These are phyloP conservation scores for Rhinella marina DNA, from an alignment of 2,797 vertebrate species.

Conservation along the genomic window DNA sequence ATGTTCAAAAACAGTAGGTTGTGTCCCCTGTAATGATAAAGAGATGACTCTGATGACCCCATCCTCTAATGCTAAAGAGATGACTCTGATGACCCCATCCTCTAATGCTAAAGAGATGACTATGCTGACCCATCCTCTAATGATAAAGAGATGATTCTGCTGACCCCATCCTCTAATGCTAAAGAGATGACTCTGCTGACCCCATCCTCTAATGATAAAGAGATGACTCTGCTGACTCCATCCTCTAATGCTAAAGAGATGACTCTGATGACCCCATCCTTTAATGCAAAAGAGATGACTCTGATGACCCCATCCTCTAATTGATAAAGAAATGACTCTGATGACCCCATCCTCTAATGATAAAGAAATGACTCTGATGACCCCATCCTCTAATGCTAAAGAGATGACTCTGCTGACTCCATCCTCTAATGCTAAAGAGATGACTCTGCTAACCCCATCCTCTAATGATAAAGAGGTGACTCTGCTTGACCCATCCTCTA, in stretches of 20 bases:
- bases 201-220: too few species aligned
- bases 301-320: not conserved
- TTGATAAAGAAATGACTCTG: not conserved
- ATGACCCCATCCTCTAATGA: not conserved
- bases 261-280: not conserved
- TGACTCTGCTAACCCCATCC: too few species aligned
- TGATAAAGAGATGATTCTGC: not conserved
- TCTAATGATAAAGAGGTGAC: not conserved
- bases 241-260: too few species aligned
- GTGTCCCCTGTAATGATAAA: too few species aligned
- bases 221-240: too few species aligned
- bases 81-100: too few species aligned
- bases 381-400: not conserved
- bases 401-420: too few species aligned
- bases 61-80: too few species aligned
- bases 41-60: too few species aligned
- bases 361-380: not conserved
- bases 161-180: not conserved
- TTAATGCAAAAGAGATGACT: too few species aligned
- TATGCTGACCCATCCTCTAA: not conserved
- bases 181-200: too few species aligned
- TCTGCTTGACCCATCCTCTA: not conserved
- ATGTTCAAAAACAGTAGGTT: not conserved
- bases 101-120: not conserved
- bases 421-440: too few species aligned